phyloP scores from a whole-genome alignment of 2,113 vertebrate species.

The Periophthalmus modestus region DNA sequence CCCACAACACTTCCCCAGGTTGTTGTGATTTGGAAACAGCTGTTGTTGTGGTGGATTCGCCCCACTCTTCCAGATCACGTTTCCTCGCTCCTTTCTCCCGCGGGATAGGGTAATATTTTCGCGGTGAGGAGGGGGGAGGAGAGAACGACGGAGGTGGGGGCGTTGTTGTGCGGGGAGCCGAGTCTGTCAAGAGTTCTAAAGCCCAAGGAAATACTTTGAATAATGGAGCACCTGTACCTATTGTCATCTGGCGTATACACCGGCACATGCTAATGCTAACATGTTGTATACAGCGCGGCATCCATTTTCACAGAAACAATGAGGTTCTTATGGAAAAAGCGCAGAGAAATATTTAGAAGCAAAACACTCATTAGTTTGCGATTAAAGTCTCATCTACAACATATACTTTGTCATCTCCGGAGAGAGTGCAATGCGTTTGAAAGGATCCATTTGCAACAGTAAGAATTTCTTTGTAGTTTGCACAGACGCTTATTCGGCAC shows the following conservation, averaged over 20 bases:
- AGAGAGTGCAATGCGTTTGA: conserved; percentile 43
- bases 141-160: conserved; percentile 26
- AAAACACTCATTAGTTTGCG: conserved; percentile 57
- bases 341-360: conserved; percentile 20
- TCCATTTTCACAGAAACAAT: conserved; percentile 3
- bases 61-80: conserved; percentile 75
- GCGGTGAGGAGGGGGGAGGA: conserved; percentile 42
- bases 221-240: conserved; percentile 73
- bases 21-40: conserved; percentile 81
- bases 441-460: conserved; percentile 60
- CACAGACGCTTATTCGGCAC: conserved; percentile 32
- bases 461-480: conserved; percentile 32
- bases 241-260: conserved; percentile 22
- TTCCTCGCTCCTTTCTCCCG: conserved; percentile 63
- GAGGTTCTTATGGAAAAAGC: conserved; percentile 14
- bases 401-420: conserved; percentile 48
- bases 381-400: conserved; percentile 62
- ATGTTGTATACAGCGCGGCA: conserved; percentile 10
- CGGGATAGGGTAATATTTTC: conserved; percentile 77
- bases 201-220: conserved; percentile 73
- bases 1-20: conserved; percentile 75
- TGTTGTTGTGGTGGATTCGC: conserved; percentile 78
- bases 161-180: conserved; percentile 33
- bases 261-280: conserved; percentile 31
- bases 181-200: conserved; percentile 68